phyloP scores from a whole-genome alignment of 2,888 invertebrate species.

The Dinocampus coccinellae region DNA sequence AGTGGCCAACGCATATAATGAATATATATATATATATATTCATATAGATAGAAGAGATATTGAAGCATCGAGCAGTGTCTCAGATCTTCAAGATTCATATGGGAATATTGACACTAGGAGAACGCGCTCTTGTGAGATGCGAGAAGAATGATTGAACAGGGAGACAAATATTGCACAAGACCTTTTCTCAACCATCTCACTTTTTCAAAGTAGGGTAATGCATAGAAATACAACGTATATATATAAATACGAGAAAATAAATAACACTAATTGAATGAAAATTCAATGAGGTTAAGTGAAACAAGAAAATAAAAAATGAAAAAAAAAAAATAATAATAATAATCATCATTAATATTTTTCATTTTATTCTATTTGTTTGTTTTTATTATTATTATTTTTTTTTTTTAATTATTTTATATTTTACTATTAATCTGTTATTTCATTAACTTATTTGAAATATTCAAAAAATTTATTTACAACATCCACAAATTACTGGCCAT shows the following conservation, averaged over 20 bases:
- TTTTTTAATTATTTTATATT: constrained; percentile 16
- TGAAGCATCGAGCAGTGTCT: not conserved
- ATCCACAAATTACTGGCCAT: constrained; percentile 20
- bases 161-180: constrained; percentile 48
- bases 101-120: constrained; percentile 51
- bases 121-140: constrained; percentile 36
- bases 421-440: no score
- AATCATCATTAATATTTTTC: no score
- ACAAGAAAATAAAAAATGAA: not conserved
- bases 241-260: not conserved
- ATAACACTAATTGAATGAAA: not conserved
- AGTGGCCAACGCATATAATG: constrained; percentile 9
- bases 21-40: not conserved
- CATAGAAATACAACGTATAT: not conserved
- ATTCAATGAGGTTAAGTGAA: no score
- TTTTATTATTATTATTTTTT: no score
- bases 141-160: constrained; percentile 34
- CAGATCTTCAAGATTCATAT: constrained; percentile 22
- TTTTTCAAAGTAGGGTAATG: constrained; percentile 40
- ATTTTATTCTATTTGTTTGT: no score
- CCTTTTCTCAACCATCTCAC: constrained; percentile 20
- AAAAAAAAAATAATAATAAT: not conserved
- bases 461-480: constrained; percentile 29
- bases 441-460: constrained; percentile 10
- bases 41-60: not conserved